Evolutionary conservation across 2,888 invertebrate species (phyloP).

Genomic region (Pilophorus perplexus): DNA sequence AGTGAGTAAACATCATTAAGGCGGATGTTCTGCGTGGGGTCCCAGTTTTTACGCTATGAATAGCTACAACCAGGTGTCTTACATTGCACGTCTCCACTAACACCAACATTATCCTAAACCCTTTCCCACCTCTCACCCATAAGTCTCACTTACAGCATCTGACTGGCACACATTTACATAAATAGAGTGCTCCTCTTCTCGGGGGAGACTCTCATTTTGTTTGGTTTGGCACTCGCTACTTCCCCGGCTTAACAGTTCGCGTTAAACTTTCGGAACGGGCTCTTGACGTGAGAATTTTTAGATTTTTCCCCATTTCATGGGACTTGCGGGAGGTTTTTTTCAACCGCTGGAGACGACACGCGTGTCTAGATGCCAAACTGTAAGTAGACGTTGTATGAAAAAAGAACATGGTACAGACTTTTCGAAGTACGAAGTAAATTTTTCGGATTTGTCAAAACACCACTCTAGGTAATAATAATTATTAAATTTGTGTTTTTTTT

Average conservation of each 20-base stretch:
- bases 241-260: slow-evolving; percentile 16
- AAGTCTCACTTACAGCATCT: slow-evolving; percentile 33
- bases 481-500: too few species aligned
- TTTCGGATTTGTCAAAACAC: too few species aligned
- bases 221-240: slow-evolving; percentile 23
- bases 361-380: too few species aligned
- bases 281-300: too few species aligned
- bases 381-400: too few species aligned
- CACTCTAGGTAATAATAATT: too few species aligned
- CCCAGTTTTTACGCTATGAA: slow-evolving; percentile 32
- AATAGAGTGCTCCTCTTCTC: slow-evolving; percentile 32
- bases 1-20: slow-evolving; percentile 29
- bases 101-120: slow-evolving; percentile 41
- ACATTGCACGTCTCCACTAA: slow-evolving; percentile 33
- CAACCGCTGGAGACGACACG: too few species aligned
- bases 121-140: slow-evolving; percentile 1
- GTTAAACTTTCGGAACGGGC: too few species aligned
- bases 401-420: too few species aligned
- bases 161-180: slow-evolving; percentile 26
- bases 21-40: slow-evolving; percentile 33
- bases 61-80: slow-evolving; percentile 34
- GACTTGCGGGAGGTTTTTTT: too few species aligned
- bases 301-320: too few species aligned
- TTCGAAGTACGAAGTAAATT: too few species aligned
- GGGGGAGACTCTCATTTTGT: background rate